Evolutionary conservation across 2,113 vertebrate genomes (phyloP), one percentile per base, ranked within the genome.

Genomic region (Pelodiscus sinensis): DNA sequence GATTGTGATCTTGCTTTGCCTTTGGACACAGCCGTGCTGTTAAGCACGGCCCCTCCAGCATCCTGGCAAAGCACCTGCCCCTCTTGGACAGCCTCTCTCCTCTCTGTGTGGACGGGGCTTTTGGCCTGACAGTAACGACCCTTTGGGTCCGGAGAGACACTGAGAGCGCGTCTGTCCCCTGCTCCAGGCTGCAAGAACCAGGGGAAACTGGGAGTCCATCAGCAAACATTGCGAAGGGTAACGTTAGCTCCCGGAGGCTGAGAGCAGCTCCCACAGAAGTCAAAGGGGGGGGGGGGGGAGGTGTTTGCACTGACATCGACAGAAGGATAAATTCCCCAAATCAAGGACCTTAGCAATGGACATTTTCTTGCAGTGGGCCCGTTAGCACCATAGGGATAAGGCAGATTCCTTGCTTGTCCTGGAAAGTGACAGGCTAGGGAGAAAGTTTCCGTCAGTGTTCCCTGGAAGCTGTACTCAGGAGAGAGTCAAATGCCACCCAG

Each of bases 311-410:
- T 38, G 89, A 52, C 71, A 81, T 15, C 21, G 7, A 50, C 24
- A 27, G 38, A 25, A 75, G 38, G 38, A 24, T 11, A 44, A 75
- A 44, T 44, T 77, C 73, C 65, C 73, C 44, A 25, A 77, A 77
- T 77, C 24, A 14, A 50, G 38, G 38, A 38, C 73, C 6, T n/a
- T 2, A 12, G 73, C 12, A 24, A 24, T 44, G 44, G 73, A 50
- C 73, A 8, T 44, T 77, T 77, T 77, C 44, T 38, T 50, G 73
- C 6, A 5, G 38, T 14, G 73, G 73, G 21, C 22, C 38, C 68
- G 50, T 81, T 95, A 95, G 95, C 95, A 96, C 94, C 93, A 95
- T 75, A 55, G 81, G 87, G 87, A 27, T 21, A 77, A 77, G 73
- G 73, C 73, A 44, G 73, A 50, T 25, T 27, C 24, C 5, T 24